Evolutionary conservation across 2,797 vertebrate species (phyloP), one percentile per base, ranked within the genome.

Genomic region (Spinibarbus caldwelli): DNA sequence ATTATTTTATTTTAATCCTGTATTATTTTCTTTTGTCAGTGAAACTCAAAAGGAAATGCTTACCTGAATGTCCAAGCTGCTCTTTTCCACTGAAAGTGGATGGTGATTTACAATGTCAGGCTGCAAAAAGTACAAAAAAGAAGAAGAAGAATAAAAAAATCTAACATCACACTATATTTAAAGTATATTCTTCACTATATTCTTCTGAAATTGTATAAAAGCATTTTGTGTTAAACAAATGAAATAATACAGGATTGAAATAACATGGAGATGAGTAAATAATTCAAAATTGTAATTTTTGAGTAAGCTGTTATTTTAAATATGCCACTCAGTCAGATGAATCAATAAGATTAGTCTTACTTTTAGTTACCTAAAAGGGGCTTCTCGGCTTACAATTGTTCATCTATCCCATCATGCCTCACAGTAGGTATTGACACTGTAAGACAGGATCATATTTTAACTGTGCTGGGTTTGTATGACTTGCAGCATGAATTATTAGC

Each of bases 361-460:
- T 36, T 76, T 71, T 75, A 47, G 41, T 29, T 62, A 73, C 49
- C 34, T 57, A 19, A 77, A 36, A 54, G 68, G 45, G 41, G 15
- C n/a, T 72, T 72, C 23, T 41, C 6, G 1, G 57, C n/a, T 66
- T 21, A 49, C 29, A 26, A 2, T 62, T 36, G 23, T 47, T 75
- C 9, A 31, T 71, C 80, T 34, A 21, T 59, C 71, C 59, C 43
- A 66, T 26, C 21, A 26, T 47, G 23, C 12, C 23, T 83, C 72
- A 5, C 31, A 67, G 34, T 49, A 41, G 45, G 43, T 76, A 49
- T 64, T 75, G 57, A 66, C 5, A 64, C 41, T 64, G 21, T 73
- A 75, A 19, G 59, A 73, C 54, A 62, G 7, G 38, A 43, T 38
- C 21, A 78, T 78, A n/a, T 78, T 78, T 59, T 41, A 59, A 19